Percentiles rank a stretch among this genome's conserved stretches.
Evolutionary conservation across 2,113 vertebrate species (phyloP).

Genomic region (Paratilapia polleni): DNA sequence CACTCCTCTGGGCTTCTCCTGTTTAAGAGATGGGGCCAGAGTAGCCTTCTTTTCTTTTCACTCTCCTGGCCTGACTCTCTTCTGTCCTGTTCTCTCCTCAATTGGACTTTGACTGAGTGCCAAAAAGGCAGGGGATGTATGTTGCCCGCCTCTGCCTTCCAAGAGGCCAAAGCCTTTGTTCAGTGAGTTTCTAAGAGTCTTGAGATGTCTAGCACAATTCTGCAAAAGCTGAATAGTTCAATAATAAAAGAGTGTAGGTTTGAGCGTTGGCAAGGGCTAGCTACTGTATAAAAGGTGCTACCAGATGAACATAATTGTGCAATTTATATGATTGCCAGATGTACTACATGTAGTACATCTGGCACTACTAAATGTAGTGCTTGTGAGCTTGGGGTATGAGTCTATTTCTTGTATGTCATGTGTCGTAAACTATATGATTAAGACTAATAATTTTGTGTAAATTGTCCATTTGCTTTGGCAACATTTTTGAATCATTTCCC

Average conservation of each 20-base stretch:
- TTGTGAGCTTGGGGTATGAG: not conserved
- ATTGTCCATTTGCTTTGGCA: too few species aligned
- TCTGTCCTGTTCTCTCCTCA: conserved; percentile 81
- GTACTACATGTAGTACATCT: not conserved
- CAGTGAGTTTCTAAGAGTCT: conserved; percentile 70
- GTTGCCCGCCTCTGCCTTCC: conserved; percentile 74
- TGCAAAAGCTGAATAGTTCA: conserved; percentile 60
- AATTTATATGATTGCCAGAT: not conserved
- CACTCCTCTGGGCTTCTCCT: conserved; percentile 77
- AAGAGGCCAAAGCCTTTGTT: conserved; percentile 76
- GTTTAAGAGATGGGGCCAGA: conserved; percentile 72
- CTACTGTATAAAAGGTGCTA: conserved; percentile 19
- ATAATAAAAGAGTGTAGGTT: conserved; percentile 34
- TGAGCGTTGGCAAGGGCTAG: conserved; percentile 28
- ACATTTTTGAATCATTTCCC: too few species aligned
- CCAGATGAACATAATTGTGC: not conserved
- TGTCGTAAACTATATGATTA: not conserved
- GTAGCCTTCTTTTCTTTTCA: conserved; percentile 78
- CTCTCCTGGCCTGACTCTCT: conserved; percentile 71
- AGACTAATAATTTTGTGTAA: too few species aligned
- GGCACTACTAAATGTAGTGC: too few species aligned
- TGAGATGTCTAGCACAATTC: conserved; percentile 73
- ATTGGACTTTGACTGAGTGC: conserved; percentile 82
- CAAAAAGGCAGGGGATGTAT: conserved; percentile 79
- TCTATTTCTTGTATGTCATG: not conserved